Evolutionary conservation across 2,888 invertebrate species (phyloP), one percentile per base, ranked within the genome.

Genomic region (Lottia scabra): DNA sequence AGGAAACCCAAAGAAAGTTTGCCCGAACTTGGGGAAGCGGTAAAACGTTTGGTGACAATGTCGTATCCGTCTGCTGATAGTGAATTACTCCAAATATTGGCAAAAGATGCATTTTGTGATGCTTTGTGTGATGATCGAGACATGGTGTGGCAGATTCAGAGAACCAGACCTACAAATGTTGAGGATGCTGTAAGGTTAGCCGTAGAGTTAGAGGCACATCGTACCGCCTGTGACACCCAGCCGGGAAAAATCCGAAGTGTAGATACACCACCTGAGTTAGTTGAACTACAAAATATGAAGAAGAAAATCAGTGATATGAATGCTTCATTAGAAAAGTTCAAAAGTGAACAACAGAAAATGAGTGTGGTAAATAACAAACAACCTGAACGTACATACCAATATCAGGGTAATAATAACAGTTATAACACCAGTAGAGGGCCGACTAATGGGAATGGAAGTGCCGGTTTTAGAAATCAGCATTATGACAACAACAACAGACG

Each of bases 131-230:
- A 56, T n/a, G 56, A 56, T 56, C n/a, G 56, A 16, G 2, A 56
- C 4, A 56, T 56, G 56, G 56, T 56, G 56, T 56, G 56, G 56
- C 56, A 56, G 56, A 56, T 56, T 56, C 56, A 56, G 23, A 56
- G 56, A 23, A 19, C 56, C n/a, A 56, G n/a, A 48, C 48, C 56
- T 1, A 56, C 19, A n/a, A 56, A 56, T 56, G n/a, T 56, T n/a
- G 56, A 56, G 56, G 56, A 56, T 19, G 23, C 23, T n/a, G 56
- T 56, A 16, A 56, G 56, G 23, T 23, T 56, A 13, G 3, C 56
- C 6, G 56, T 56, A 19, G 56, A 56, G 16, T 23, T 56, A 23
- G 56, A 56, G n/a, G 56, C 56, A 19, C 56, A 56, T n/a, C 56
- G 56, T 56, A 6, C 23, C 10, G 56, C 56, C 56, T n/a, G 56